phyloP scores from a whole-genome alignment of 30 jellyfish, hydroid and myxozoan species.

The Nemopilema nomurai region DNA sequence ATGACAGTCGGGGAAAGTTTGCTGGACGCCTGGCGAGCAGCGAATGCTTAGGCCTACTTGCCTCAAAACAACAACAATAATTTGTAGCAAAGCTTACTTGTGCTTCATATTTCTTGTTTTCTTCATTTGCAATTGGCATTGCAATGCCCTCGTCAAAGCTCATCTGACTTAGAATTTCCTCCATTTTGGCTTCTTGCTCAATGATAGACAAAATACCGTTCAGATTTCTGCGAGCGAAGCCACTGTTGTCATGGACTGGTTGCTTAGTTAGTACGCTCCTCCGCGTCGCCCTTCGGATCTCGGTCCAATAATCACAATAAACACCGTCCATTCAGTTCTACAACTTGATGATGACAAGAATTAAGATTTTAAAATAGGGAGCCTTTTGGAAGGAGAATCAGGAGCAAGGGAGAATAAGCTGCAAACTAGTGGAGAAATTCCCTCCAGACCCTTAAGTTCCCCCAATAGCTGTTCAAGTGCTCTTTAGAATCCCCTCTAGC shows the following conservation, averaged over 20 bases:
- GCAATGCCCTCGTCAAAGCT: constrained; percentile 95
- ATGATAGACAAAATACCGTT: neutral
- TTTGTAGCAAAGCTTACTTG: constrained; percentile 55
- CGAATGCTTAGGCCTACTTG: constrained; percentile 3
- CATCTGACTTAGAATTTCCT: constrained; percentile 84
- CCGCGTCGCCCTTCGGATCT: neutral
- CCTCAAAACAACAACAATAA: too few species aligned
- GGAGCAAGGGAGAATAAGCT: too few species aligned
- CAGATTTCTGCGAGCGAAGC: constrained; percentile 8
- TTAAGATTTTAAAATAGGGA: too few species aligned
- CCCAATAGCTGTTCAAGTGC: too few species aligned
- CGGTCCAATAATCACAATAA: too few species aligned
- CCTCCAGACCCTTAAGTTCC: too few species aligned
- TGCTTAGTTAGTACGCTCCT: neutral
- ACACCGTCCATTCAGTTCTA: too few species aligned
- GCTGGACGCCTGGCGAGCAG: neutral
- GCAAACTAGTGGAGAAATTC: too few species aligned
- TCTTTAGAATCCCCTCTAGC: too few species aligned
- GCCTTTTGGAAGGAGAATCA: too few species aligned
- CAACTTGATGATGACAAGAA: too few species aligned
- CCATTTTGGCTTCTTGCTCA: constrained; percentile 56
- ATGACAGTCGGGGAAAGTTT: too few species aligned
- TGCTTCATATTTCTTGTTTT: constrained; percentile 82
- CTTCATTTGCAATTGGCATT: constrained; percentile 94
- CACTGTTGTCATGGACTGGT: neutral